phyloP scores from a whole-genome alignment of 2,797 vertebrate species.

The Molossus molossus region DNA sequence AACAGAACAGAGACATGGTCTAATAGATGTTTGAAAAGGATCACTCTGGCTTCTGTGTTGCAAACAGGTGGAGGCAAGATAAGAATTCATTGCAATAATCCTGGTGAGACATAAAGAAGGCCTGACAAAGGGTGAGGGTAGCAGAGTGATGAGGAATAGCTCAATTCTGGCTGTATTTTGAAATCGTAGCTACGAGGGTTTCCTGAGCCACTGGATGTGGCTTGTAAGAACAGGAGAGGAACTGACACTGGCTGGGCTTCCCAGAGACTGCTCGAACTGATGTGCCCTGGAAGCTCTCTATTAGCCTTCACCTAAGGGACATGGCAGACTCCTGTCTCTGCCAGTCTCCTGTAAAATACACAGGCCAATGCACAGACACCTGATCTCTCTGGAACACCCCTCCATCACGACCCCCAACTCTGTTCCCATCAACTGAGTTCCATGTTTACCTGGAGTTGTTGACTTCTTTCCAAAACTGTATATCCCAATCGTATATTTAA shows the following conservation, averaged over 20 bases:
- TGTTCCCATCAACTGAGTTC: background rate
- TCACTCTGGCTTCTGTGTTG: background rate
- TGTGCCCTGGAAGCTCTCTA: background rate
- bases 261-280: background rate
- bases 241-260: background rate
- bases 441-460: background rate
- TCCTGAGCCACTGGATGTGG: background rate
- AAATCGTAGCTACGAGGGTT: background rate
- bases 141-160: background rate
- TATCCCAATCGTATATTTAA: background rate
- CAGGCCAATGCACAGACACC: background rate
- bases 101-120: background rate
- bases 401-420: background rate
- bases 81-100: background rate
- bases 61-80: background rate
- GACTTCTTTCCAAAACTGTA: conserved; percentile 5
- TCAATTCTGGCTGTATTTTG: background rate
- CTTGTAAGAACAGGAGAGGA: background rate
- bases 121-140: background rate
- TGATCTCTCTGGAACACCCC: background rate
- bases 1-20: background rate
- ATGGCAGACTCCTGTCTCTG: background rate
- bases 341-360: background rate
- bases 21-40: background rate
- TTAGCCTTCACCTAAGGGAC: background rate